Conservation (phyloP, 2,888 invertebrate species). For the Noctua janthina region DNA sequence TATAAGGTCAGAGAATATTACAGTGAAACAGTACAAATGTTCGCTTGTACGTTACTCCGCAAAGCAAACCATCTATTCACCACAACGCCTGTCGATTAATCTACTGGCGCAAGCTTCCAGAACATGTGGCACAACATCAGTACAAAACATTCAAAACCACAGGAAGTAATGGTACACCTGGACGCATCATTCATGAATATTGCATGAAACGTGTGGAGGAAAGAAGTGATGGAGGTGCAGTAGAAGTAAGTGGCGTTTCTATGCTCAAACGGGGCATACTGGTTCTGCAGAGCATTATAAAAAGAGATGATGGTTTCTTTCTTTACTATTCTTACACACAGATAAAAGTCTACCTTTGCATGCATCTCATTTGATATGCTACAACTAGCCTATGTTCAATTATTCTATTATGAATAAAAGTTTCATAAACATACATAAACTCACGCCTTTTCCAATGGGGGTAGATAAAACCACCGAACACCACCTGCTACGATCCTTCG, state of each 20-base stretch:
- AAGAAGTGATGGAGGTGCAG: background rate
- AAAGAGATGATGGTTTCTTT: background rate
- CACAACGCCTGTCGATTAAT: constrained; percentile 52
- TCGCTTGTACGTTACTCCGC: background rate
- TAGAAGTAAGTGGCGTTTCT: background rate
- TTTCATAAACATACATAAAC: too few species aligned
- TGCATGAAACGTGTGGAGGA: constrained; percentile 53
- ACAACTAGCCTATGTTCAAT: too few species aligned
- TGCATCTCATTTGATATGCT: background rate
- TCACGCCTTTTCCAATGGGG: too few species aligned
- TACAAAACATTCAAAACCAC: constrained; percentile 66
- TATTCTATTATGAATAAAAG: too few species aligned
- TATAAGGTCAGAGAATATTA: background rate
- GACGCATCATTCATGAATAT: constrained; percentile 69
- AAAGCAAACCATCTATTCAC: constrained; percentile 34
- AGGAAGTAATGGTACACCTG: constrained; percentile 70
- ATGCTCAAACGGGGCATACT: constrained; percentile 17
- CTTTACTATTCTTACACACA: background rate
- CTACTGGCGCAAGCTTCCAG: constrained; percentile 37
- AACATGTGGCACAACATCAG: constrained; percentile 62
- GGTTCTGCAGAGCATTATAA: background rate
- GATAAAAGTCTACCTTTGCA: too few species aligned
- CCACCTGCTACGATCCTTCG: too few species aligned
- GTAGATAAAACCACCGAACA: too few species aligned
- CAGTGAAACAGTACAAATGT: background rate